Conservation (phyloP, 2,797 vertebrate species). For the Phoeniculus purpureus region DNA sequence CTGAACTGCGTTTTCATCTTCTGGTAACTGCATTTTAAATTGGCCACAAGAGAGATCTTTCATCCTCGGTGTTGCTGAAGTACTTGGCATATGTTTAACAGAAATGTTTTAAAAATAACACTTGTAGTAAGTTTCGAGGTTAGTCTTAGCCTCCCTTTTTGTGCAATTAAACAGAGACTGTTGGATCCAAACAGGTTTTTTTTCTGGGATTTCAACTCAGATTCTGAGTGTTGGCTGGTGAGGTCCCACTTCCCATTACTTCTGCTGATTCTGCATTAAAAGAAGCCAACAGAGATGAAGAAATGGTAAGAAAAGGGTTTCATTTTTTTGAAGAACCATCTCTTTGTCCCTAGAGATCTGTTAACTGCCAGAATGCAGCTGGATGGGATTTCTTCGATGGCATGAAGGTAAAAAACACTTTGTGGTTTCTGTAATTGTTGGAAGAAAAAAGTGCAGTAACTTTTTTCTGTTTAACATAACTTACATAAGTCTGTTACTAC, state of each 20-base stretch:
- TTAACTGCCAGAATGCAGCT: not conserved
- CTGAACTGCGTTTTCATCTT: not conserved
- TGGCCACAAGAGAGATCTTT: not conserved
- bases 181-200: not conserved
- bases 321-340: not conserved
- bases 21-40: not conserved
- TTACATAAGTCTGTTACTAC: too few species aligned
- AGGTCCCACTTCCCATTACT: not conserved
- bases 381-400: not conserved
- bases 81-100: not conserved
- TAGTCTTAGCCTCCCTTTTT: not conserved
- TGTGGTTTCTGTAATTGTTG: not conserved
- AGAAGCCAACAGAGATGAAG: not conserved
- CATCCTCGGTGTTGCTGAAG: not conserved
- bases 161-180: not conserved
- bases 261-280: not conserved
- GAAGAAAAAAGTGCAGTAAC: not conserved
- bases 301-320: not conserved
- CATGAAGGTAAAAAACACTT: not conserved
- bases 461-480: too few species aligned
- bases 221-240: not conserved
- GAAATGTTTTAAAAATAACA: not conserved
- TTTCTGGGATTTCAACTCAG: not conserved
- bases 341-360: not conserved
- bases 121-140: not conserved